phyloP scores from a whole-genome alignment of 2,797 vertebrate genomes.

The Sarcoramphus papa region DNA sequence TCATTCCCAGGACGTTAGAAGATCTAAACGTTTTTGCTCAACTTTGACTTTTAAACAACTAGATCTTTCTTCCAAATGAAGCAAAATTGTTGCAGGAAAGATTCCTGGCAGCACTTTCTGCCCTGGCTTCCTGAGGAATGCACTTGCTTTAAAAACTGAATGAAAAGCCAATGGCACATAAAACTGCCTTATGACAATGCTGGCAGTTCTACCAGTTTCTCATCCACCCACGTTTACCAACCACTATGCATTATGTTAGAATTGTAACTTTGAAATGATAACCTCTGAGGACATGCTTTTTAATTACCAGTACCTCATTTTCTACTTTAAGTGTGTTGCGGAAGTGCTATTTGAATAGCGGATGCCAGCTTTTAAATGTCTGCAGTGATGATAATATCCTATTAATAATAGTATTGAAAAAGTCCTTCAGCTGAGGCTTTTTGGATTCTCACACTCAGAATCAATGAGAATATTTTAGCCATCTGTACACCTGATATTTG shows the following conservation, averaged over 20 bases:
- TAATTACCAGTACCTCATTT: not conserved
- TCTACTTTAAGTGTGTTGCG: not conserved
- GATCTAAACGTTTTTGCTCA: constrained; percentile 33
- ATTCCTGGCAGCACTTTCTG: constrained; percentile 49
- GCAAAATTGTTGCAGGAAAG: constrained; percentile 27
- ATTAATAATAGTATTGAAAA: not conserved
- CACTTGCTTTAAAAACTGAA: constrained; percentile 35
- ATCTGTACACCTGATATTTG: not conserved
- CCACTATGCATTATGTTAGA: constrained; percentile 18
- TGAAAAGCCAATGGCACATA: constrained; percentile 43
- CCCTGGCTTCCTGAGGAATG: constrained; percentile 45
- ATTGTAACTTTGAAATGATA: constrained; percentile 18
- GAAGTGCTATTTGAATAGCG: not conserved
- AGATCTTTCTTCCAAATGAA: constrained; percentile 46
- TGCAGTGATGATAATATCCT: not conserved
- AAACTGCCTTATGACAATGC: constrained; percentile 47
- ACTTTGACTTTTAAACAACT: constrained; percentile 59
- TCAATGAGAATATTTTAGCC: not conserved
- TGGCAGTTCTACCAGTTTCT: constrained; percentile 33
- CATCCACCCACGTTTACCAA: constrained; percentile 36
- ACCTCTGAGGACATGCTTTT: constrained; percentile 41
- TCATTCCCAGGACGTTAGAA: constrained; percentile 23
- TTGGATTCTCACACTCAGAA: not conserved
- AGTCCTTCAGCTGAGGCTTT: not conserved
- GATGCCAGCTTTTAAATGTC: not conserved